A percentile compares a stretch with the other conserved stretches of the same genome.
Evolutionary conservation across 2,797 vertebrate species (phyloP).

Genomic region (Perodicticus potto): DNA sequence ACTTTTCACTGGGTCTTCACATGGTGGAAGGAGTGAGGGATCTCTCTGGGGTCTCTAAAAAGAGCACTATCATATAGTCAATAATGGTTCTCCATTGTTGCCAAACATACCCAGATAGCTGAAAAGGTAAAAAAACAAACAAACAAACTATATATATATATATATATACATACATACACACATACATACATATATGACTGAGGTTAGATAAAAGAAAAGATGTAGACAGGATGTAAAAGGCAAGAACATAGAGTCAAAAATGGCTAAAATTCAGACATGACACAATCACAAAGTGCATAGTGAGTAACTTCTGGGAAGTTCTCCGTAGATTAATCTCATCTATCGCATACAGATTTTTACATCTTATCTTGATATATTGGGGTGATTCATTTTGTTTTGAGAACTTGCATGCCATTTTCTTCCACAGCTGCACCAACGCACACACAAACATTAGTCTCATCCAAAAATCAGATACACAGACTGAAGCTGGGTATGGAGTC

Average conservation of each 20-base stretch:
- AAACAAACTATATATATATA: too few species aligned
- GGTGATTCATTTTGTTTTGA: slow-evolving; percentile 53
- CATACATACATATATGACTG: neutral
- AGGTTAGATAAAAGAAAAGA: slow-evolving; percentile 37
- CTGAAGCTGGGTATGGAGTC: neutral
- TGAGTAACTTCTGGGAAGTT: slow-evolving; percentile 26
- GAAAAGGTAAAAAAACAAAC: neutral
- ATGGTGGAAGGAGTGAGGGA: too few species aligned
- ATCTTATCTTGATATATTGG: slow-evolving; percentile 8
- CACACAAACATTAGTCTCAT: slow-evolving; percentile 43
- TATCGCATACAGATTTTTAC: neutral
- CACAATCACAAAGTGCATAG: neutral
- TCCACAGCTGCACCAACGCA: slow-evolving; percentile 25
- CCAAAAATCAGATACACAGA: slow-evolving; percentile 59
- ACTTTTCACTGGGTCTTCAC: neutral
- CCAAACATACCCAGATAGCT: neutral
- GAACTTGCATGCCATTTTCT: slow-evolving; percentile 1
- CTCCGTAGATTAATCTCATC: slow-evolving; percentile 28
- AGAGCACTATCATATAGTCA: neutral
- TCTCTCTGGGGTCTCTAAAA: neutral
- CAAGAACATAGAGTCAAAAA: slow-evolving; percentile 10
- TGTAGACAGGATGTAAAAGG: neutral
- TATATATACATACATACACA: too few species aligned
- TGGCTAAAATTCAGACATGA: slow-evolving; percentile 35
- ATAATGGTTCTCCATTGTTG: neutral